Evolutionary conservation across 2,797 vertebrate species (phyloP).

Genomic region (Salmo trutta): DNA sequence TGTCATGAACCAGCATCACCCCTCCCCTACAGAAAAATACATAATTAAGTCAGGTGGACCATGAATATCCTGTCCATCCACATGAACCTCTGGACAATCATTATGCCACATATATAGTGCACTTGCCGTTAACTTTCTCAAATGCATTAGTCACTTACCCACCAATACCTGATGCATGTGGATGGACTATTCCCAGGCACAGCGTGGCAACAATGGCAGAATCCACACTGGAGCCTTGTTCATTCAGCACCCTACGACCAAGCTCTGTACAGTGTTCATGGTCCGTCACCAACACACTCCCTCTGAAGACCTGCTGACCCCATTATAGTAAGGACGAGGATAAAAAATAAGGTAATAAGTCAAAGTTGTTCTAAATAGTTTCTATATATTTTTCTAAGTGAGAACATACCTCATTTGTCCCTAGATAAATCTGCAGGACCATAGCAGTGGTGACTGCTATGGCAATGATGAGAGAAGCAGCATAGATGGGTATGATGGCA

Average conservation of each 20-base stretch:
- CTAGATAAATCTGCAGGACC: slow-evolving; percentile 83
- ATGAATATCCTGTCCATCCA: not conserved
- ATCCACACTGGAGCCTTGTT: slow-evolving; percentile 84
- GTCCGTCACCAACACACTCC: slow-evolving; percentile 79
- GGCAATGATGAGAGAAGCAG: slow-evolving; percentile 74
- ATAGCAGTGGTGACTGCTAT: slow-evolving; percentile 78
- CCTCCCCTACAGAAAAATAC: slow-evolving; percentile 76
- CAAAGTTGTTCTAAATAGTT: not conserved
- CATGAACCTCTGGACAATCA: not conserved
- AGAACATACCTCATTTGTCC: slow-evolving; percentile 74
- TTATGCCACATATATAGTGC: not conserved
- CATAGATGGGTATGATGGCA: slow-evolving; percentile 71
- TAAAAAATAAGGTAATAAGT: not conserved
- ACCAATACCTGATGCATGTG: slow-evolving; percentile 84
- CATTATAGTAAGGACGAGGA: not conserved
- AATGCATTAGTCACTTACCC: slow-evolving; percentile 74
- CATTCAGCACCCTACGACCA: slow-evolving; percentile 76
- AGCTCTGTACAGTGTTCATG: slow-evolving; percentile 76
- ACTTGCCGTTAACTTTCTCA: not conserved
- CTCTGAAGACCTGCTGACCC: slow-evolving; percentile 79
- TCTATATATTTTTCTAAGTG: not conserved
- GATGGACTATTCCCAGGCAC: slow-evolving; percentile 83
- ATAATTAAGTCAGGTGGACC: not conserved
- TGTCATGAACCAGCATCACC: slow-evolving; percentile 87
- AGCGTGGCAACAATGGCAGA: slow-evolving; percentile 80